These are phyloP conservation scores for Myrmophylax atrothorax DNA, from an alignment of 2,113 vertebrate species.

Conservation along the genomic window DNA sequence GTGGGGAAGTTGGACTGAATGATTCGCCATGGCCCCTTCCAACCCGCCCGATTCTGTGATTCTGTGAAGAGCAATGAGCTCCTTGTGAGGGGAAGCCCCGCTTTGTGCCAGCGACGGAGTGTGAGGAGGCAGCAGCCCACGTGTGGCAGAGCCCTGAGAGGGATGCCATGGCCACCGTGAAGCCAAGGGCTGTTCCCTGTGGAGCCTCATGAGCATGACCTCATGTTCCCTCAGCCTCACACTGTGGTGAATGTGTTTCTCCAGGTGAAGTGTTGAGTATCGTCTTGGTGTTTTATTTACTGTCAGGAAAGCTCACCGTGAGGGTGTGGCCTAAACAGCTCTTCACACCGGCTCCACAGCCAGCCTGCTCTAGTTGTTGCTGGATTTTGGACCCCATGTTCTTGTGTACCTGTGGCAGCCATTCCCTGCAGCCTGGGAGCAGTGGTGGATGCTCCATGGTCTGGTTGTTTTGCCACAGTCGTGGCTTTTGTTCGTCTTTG, in stretches of 20 bases:
- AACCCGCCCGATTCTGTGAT: neutral
- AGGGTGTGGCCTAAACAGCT: neutral
- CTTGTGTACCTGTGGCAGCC: neutral
- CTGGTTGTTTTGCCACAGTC: neutral
- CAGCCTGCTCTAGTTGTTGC: neutral
- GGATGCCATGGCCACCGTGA: accelerated
- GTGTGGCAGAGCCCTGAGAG: accelerated
- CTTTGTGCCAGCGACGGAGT: neutral
- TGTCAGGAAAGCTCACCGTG: accelerated
- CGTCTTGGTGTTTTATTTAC: accelerated
- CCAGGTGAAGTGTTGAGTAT: neutral
- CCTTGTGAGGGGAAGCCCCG: accelerated
- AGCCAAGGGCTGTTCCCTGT: neutral
- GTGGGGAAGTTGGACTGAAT: neutral
- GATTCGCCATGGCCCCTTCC: neutral
- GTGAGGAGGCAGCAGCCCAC: neutral
- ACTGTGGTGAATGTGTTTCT: neutral
- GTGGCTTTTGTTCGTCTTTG: accelerated
- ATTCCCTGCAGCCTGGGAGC: neutral
- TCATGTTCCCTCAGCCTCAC: accelerated
- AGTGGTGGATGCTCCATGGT: accelerated
- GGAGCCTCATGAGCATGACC: accelerated
- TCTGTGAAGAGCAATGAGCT: neutral
- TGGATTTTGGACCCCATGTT: neutral
- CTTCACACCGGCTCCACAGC: neutral